Base-by-base conservation (phyloP, 2,888 invertebrate genomes). In the Nomada lathburiana region DNA sequence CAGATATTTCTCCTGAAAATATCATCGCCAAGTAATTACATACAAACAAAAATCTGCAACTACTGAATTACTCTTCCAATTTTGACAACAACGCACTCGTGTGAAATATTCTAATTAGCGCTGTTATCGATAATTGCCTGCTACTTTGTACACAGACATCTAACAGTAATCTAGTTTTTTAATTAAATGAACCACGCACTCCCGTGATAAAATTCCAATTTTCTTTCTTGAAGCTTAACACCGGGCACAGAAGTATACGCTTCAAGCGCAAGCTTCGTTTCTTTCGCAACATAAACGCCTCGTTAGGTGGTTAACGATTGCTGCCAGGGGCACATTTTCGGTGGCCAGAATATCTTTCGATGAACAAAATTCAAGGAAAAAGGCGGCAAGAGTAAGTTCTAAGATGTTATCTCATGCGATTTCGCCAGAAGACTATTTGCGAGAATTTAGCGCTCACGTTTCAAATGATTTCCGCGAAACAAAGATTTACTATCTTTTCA, bases 401-500 rank as follows among this genome's bases (percentile, higher is more conserved):
- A 26, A 47, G 20, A 20, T 13, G 29, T 13, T 4, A 55, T 36
- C 60, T 78, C 50, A 67, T 65, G 60, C 71, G 18, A 23, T 42
- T 82, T 82, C 79, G 26, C 18, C 44, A 13, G 79, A 76, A 82
- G 13, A 75, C 79, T 79, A 74, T 82, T 36, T 75, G 74, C 44
- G 47, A 71, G 74, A 52, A 64, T 70, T 74, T 59, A 59, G 26
- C 47, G n/a, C 53, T 29, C n/a, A 0, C 18, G 4, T 44, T 29
- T n/a, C 26, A 50, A 20, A 74, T 29, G 67, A 67, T 79, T 82
- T 71, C 79, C 10, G 3, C 16, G 78, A 79, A 65, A 16, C 55
- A 16, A 18, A 42, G 23, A 7, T 20, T 71, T 53, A 16, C 23
- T 60, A 20, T n/a, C 62, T 63, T 67, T 26, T 3, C 42, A 57